These are phyloP conservation scores for Cyclura pinguis DNA, from an alignment of 2,797 vertebrate species.

Conservation along the genomic window DNA sequence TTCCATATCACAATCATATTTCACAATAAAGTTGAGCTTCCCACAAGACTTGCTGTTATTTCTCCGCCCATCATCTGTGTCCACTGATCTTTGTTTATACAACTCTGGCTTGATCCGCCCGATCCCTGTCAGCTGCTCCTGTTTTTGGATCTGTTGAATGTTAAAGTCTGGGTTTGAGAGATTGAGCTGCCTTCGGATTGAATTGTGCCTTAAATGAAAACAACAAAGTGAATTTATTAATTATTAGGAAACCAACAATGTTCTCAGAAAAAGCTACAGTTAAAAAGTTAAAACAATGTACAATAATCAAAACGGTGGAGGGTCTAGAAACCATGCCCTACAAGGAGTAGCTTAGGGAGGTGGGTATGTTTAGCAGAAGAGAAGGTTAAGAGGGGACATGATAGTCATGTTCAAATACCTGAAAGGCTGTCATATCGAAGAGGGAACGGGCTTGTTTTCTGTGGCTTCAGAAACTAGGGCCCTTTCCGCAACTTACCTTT, in stretches of 20 bases:
- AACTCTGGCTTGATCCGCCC: constrained; percentile 97
- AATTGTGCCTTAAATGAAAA: constrained; percentile 89
- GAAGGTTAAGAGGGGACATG: too few relatives aligned
- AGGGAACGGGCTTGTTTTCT: too few relatives aligned
- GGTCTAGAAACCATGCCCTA: too few relatives aligned
- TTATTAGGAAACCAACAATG: not conserved
- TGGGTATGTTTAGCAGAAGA: too few relatives aligned
- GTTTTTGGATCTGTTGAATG: constrained; percentile 95
- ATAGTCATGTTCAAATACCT: too few relatives aligned
- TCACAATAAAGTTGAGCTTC: constrained; percentile 94
- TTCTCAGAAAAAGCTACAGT: not conserved
- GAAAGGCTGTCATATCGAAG: too few relatives aligned
- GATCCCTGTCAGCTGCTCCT: constrained; percentile 95
- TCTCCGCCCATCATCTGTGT: constrained; percentile 89
- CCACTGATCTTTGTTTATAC: constrained; percentile 96
- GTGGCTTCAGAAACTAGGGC: too few relatives aligned
- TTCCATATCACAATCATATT: constrained; percentile 96
- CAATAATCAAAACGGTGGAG: too few relatives aligned
- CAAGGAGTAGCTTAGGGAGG: too few relatives aligned
- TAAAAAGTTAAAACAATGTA: not conserved
- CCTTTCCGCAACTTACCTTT: too few relatives aligned
- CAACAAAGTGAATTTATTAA: not conserved
- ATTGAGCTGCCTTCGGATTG: constrained; percentile 95
- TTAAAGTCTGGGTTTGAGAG: constrained; percentile 98
- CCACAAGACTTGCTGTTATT: constrained; percentile 89